phyloP scores from a whole-genome alignment of 2,113 vertebrate species.

The Hyla sarda region DNA sequence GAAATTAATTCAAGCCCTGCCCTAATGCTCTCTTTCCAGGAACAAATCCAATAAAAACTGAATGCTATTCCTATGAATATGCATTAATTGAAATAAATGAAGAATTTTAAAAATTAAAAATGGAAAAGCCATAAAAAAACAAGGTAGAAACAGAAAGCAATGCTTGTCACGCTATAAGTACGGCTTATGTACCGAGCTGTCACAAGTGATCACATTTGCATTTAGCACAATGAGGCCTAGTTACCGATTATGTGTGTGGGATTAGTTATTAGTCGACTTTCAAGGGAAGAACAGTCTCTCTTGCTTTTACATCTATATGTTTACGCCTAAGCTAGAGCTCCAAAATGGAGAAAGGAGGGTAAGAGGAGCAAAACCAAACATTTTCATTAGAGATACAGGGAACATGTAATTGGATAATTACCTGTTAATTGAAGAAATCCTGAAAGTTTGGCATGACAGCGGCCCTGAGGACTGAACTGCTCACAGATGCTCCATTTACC shows the following conservation, averaged over 20 bases:
- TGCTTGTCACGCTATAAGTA: not conserved
- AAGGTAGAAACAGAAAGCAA: not conserved
- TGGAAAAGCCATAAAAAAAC: not conserved
- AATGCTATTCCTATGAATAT: not conserved
- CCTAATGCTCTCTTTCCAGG: not conserved
- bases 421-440: not conserved
- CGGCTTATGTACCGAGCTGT: not conserved
- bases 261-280: conserved; percentile 31
- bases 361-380: not conserved
- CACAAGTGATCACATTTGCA: conserved; percentile 26
- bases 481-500: not conserved
- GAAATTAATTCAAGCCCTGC: not conserved
- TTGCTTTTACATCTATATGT: not conserved
- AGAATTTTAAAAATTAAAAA: not conserved
- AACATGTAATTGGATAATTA: conserved; percentile 39
- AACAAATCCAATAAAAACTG: not conserved
- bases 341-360: not conserved
- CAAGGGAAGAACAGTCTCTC: not conserved
- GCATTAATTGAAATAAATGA: not conserved
- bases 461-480: not conserved
- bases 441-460: conserved; percentile 21
- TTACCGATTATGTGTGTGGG: conserved; percentile 51
- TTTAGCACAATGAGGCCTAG: conserved; percentile 38
- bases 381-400: conserved; percentile 14
- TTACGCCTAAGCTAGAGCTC: not conserved